Base-by-base conservation (phyloP, 2,888 invertebrate species). In the Drosophila phalerata region DNA sequence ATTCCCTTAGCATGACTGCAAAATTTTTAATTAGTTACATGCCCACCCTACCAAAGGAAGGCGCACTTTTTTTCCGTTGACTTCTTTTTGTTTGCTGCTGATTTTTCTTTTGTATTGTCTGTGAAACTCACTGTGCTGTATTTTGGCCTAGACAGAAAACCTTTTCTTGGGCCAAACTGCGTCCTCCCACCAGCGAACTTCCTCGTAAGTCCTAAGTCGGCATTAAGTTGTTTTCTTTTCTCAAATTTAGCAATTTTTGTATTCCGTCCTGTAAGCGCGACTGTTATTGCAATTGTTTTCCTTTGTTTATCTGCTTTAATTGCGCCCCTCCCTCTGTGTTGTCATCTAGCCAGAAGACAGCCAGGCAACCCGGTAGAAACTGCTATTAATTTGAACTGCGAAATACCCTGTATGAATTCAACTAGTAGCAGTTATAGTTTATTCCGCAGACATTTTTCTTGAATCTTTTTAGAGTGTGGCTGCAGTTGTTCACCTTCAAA, bases 241-340 rank as follows among this genome's bases (percentile, higher is more conserved):
- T 30, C 65, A 79, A 87, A 81, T 88, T 84, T 81, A 81, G 75
- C 69, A 79, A 77, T 82, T 82, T 81, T 73, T 69, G 64, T 72
- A 61, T 71, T 70, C 62, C 60, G 85, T 63, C 61, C 62, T 81
- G 67, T 51, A 52, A 77, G 37, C 67, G 40, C 55, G 62, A 56
- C 75, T 80, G 78, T 86, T 83, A 77, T 88, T 79, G 85, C 79
- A 73, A 85, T 84, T 84, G 86, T 83, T 86, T 63, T 76, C 40
- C 55, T 79, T 87, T 84, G 89, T 84, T 84, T 84, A 85, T 88
- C 79, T 88, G 82, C 76, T 87, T 88, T 84, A 84, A 84, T 84
- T 84, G 85, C 73, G 58, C 34, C 49, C 57, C 52, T 60, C 3
- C 64, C 58, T 30, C 32, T 5, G 48, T 40, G 28, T 13, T 42